These are phyloP conservation scores for Eupeodes luniger DNA, from an alignment of 2,888 invertebrate genomes.

Conservation along the genomic window DNA sequence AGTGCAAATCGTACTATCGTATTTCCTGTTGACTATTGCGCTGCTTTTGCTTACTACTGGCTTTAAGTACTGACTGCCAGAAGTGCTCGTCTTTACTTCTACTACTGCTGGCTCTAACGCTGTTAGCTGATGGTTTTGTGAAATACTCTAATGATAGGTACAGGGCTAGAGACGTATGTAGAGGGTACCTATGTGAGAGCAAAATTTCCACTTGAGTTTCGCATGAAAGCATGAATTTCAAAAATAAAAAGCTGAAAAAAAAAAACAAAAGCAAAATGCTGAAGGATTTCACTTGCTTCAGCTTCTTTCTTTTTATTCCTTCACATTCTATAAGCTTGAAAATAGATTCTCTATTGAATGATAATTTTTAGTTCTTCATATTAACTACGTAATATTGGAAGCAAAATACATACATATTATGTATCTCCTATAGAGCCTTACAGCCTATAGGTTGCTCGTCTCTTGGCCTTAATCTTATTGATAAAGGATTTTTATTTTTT, in stretches of 20 bases:
- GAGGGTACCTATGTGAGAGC: constrained; percentile 6
- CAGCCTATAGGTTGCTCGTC: not conserved
- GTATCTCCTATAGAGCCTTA: not conserved
- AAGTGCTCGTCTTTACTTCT: constrained; percentile 55
- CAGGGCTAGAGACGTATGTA: too few relatives aligned
- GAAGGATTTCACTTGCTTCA: constrained; percentile 46
- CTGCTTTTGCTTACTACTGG: constrained; percentile 43
- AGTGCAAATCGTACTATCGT: constrained; percentile 77
- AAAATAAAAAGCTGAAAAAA: too few relatives aligned
- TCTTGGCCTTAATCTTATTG: constrained; percentile 17
- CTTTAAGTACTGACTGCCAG: constrained; percentile 27
- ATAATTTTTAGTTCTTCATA: constrained; percentile 15
- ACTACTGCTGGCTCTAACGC: not conserved
- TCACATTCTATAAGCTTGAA: not conserved
- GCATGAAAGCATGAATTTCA: constrained; percentile 53
- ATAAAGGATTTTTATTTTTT: not conserved
- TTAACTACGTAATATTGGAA: not conserved
- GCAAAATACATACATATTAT: not conserved
- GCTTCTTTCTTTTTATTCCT: not conserved
- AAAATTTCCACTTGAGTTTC: constrained; percentile 53
- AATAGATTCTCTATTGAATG: constrained; percentile 9
- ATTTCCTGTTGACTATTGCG: constrained; percentile 73
- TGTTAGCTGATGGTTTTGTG: not conserved
- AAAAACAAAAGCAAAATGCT: constrained; percentile 49
- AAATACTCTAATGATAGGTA: constrained; percentile 49